Base-by-base conservation (phyloP, 53 echinoderm and acorn worm genomes). In the Antedon mediterranea region DNA sequence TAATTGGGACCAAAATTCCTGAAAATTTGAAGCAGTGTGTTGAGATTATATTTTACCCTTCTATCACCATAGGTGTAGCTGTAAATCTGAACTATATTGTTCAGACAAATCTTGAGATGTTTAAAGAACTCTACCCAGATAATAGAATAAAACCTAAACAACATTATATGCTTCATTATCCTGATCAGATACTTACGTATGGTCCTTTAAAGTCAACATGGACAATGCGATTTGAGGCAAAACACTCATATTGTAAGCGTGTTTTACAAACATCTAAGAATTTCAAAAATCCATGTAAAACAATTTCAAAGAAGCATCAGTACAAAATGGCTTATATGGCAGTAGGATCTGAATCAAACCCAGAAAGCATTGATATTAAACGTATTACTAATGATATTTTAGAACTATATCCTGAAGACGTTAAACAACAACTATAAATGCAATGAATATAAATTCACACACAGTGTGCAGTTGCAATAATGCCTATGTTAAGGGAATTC, bases 181-280 rank as follows among this genome's bases (percentile, higher is more conserved):
- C 81, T 74, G 74, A 81, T 30, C 81, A 81, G 37, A 81, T 81
- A 4, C 6, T 81, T 20, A 81, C 81, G 42, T 81, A 27, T 73
- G 81, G 81, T 81, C 81, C 74, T 0, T 30, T 81, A 26, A 81
- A 31, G 34, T 73, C 81, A 13, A 81, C 81, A 4, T 74, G 81
- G 81, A 81, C 74, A 32, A 81, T 81, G 81, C 28, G 81, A 34
- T 81, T 74, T 30, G 81, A 81, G 43, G 81, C 81, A 6, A 81
- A 81, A 28, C 81, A 74, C 29, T 74, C 74, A 29, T 81, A 81
- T 28, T 28, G 81, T 29, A 81, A 74, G 29, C 23, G 20, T 14
- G 37, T 81, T 29, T 30, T 81, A 23, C 74, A 74, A 30, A 15
- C 81, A 81, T 34, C 29, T 32, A 31, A 81, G 23, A 81, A 74